Conservation (phyloP, 2,888 invertebrate species). For the Tuta absoluta region DNA sequence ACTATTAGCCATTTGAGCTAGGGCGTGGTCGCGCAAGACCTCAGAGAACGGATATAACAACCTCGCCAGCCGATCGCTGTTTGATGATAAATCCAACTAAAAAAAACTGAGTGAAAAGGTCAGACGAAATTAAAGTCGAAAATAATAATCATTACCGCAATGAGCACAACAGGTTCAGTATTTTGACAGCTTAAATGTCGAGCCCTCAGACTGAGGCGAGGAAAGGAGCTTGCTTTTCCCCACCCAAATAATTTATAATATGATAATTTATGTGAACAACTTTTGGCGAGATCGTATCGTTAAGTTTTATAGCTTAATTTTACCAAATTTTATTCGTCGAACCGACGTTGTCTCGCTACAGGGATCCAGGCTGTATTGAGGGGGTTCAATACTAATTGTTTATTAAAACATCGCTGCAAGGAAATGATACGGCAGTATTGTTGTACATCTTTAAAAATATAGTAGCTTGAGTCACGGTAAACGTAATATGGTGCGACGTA, state of each 20-base stretch:
- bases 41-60: constrained; percentile 75
- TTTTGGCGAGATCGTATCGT: constrained; percentile 58
- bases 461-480: constrained; percentile 40
- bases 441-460: constrained; percentile 42
- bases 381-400: constrained; percentile 49
- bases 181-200: constrained; percentile 65
- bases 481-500: constrained; percentile 20
- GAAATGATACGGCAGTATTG: constrained; percentile 45
- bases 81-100: constrained; percentile 71
- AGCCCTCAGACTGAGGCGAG: constrained; percentile 34
- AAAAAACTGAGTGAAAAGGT: constrained; percentile 77
- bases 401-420: constrained; percentile 39
- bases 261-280: constrained; percentile 55
- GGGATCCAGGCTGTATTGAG: constrained; percentile 32
- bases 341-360: constrained; percentile 37
- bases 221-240: constrained; percentile 40
- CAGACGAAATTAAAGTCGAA: constrained; percentile 71
- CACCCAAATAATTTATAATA: constrained; percentile 50
- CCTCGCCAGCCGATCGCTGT: constrained; percentile 69
- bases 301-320: constrained; percentile 70
- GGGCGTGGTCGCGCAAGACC: constrained; percentile 69
- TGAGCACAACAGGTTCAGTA: constrained; percentile 56
- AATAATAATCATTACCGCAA: constrained; percentile 71
- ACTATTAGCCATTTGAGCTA: constrained; percentile 53
- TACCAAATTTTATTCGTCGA: constrained; percentile 42